Evolutionary conservation across 2,888 invertebrate genomes (phyloP).

Genomic region (Drosophila neotestacea): DNA sequence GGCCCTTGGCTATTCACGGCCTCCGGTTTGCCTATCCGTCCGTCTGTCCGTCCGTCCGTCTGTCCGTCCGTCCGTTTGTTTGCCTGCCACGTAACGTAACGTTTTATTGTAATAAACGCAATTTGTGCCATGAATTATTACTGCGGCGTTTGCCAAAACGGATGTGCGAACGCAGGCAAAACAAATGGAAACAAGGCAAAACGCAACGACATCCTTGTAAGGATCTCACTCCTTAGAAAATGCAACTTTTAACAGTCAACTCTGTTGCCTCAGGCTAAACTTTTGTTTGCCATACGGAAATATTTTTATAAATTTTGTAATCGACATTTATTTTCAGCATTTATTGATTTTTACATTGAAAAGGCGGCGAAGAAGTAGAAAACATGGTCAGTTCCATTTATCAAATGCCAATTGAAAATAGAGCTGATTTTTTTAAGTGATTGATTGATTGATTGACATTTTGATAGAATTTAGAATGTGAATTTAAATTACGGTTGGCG

Average conservation of each 20-base stretch:
- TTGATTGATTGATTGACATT: conserved; percentile 40
- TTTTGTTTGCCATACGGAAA: conserved; percentile 1
- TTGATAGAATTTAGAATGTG: conserved; percentile 18
- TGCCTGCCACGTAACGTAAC: conserved; percentile 38
- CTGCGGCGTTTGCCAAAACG: conserved; percentile 70
- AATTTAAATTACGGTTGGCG: neutral
- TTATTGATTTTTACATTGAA: conserved; percentile 8
- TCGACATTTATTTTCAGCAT: neutral
- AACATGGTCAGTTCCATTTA: conserved; percentile 21
- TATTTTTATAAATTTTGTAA: neutral
- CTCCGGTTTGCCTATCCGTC: neutral
- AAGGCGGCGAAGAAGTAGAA: neutral
- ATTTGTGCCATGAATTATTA: conserved; percentile 82
- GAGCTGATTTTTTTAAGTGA: conserved; percentile 4
- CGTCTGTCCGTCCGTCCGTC: neutral
- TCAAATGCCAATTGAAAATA: conserved; percentile 53
- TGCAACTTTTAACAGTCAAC: neutral
- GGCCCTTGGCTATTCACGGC: conserved; percentile 20
- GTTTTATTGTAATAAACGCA: conserved; percentile 81
- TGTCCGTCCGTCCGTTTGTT: conserved; percentile 11
- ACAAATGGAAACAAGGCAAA: conserved; percentile 52
- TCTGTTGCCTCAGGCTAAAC: neutral
- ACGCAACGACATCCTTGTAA: conserved; percentile 32
- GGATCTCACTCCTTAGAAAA: conserved; percentile 8
- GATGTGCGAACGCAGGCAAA: conserved; percentile 62